Percentiles rank a stretch among this genome's conserved stretches.
Conservation (phyloP, 1,140 invertebrate genomes). For the Gonatopus flavifemur region DNA sequence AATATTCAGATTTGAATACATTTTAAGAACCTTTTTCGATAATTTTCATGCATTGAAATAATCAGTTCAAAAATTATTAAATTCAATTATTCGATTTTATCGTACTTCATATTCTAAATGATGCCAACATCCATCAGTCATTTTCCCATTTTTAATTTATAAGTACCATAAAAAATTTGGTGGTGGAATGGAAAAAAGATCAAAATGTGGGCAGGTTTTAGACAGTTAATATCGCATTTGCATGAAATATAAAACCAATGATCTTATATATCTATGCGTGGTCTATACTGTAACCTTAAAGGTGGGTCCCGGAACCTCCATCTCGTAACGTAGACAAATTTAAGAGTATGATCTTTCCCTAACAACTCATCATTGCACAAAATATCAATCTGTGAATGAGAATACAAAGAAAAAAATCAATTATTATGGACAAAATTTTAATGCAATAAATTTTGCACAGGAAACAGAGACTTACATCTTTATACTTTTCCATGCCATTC, state of each 20-base stretch:
- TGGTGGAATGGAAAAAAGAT: slow-evolving; percentile 15
- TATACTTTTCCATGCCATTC: slow-evolving; percentile 89
- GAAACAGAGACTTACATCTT: slow-evolving; percentile 77
- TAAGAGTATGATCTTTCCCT: slow-evolving; percentile 97
- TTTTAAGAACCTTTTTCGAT: no score
- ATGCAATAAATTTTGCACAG: background rate
- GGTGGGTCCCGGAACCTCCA: slow-evolving; percentile 95
- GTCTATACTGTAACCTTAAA: slow-evolving; percentile 79
- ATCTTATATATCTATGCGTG: slow-evolving; percentile 67
- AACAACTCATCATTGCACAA: slow-evolving; percentile 97
- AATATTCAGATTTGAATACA: no score
- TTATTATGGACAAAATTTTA: background rate
- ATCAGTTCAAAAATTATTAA: no score
- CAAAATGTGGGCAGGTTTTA: slow-evolving; percentile 18
- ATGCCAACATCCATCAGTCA: background rate
- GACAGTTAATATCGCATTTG: slow-evolving; percentile 12
- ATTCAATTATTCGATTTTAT: no score
- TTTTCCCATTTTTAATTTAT: background rate
- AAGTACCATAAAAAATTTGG: background rate
- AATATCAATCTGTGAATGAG: slow-evolving; percentile 88
- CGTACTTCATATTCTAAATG: background rate
- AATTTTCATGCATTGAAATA: no score
- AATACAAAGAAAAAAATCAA: slow-evolving; percentile 6
- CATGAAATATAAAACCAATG: slow-evolving; percentile 16
- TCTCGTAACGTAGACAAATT: slow-evolving; percentile 96